Conservation (phyloP, 2,888 invertebrate species). For the Yponomeuta sedellus region DNA sequence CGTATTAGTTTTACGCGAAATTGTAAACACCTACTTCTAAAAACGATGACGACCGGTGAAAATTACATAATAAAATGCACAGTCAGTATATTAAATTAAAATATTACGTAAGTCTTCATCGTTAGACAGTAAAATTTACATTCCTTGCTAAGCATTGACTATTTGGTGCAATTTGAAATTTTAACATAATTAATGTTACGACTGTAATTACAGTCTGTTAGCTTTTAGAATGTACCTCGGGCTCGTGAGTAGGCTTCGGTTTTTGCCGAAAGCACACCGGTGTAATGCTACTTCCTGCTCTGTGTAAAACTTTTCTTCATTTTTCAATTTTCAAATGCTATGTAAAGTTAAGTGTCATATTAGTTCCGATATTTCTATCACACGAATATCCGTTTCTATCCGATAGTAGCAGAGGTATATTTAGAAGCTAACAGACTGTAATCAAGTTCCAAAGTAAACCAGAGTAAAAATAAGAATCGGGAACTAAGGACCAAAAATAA, state of each 20-base stretch:
- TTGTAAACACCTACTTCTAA: conserved; percentile 39
- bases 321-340: too few relatives aligned
- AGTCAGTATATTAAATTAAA: conserved; percentile 42
- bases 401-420: too few relatives aligned
- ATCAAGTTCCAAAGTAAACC: too few relatives aligned
- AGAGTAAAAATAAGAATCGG: background rate
- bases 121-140: conserved; percentile 20
- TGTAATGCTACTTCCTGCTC: too few relatives aligned
- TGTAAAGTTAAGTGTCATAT: too few relatives aligned
- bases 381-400: too few relatives aligned
- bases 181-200: background rate
- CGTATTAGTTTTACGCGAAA: conserved; percentile 49
- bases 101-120: conserved; percentile 43
- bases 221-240: too few relatives aligned
- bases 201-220: background rate
- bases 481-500: background rate
- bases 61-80: conserved; percentile 53
- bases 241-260: too few relatives aligned
- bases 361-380: too few relatives aligned
- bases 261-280: too few relatives aligned
- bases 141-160: background rate
- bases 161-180: background rate
- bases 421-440: too few relatives aligned
- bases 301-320: too few relatives aligned
- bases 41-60: conserved; percentile 47